These are phyloP conservation scores for Rhipidura dahli DNA, from an alignment of 2,113 vertebrate genomes.

Conservation along the genomic window DNA sequence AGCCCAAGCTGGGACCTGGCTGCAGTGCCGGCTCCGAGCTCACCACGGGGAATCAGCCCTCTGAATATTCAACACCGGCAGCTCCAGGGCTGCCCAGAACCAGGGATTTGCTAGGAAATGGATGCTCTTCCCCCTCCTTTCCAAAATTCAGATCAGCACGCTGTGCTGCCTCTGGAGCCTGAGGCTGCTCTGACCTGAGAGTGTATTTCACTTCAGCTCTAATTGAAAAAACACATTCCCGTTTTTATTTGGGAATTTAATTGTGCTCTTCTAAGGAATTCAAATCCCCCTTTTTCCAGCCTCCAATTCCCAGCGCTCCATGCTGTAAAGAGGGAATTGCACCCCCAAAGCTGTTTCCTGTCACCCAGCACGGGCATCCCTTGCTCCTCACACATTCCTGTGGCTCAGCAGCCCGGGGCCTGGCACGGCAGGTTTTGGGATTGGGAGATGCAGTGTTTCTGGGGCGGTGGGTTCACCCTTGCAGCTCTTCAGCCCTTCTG, in stretches of 20 bases:
- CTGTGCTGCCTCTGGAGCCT: neutral
- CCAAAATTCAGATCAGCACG: neutral
- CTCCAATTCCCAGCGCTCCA: rapidly evolving
- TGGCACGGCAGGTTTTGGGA: rapidly evolving
- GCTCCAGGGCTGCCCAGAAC: neutral
- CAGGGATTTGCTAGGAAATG: neutral
- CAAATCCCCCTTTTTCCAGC: neutral
- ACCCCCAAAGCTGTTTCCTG: neutral
- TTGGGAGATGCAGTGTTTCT: rapidly evolving
- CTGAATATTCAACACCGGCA: neutral
- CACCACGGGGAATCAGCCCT: neutral
- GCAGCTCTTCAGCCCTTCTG: neutral
- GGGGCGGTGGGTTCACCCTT: rapidly evolving
- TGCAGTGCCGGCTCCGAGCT: neutral
- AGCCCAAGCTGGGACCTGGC: rapidly evolving
- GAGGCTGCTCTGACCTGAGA: neutral
- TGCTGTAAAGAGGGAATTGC: neutral
- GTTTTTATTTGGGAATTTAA: neutral
- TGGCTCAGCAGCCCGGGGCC: rapidly evolving
- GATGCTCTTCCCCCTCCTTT: neutral
- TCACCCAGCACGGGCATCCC: neutral
- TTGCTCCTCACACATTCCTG: neutral
- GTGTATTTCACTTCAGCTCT: neutral
- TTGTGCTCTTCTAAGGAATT: neutral
- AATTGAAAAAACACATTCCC: neutral